These are phyloP conservation scores for Trichopoda pennipes DNA, from an alignment of 2,888 invertebrate species.

Conservation along the genomic window DNA sequence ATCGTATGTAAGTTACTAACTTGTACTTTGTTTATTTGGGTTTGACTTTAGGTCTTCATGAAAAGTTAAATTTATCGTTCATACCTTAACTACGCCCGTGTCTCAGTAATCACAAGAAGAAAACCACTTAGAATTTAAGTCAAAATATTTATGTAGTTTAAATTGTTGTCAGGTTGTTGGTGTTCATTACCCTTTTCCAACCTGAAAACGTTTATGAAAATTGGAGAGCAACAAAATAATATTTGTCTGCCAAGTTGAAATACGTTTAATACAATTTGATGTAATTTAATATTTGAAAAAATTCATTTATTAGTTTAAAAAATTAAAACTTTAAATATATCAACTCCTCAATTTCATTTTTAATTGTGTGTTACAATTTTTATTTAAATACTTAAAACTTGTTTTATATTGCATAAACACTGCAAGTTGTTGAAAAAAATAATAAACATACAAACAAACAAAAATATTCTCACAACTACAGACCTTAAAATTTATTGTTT, in stretches of 20 bases:
- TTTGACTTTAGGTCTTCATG: slow-evolving; percentile 61
- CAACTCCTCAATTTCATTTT: too few species aligned
- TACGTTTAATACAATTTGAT: slow-evolving; percentile 14
- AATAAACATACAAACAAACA: slow-evolving; percentile 28
- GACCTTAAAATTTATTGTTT: slow-evolving; percentile 10
- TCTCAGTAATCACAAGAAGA: slow-evolving; percentile 1
- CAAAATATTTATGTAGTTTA: slow-evolving; percentile 50
- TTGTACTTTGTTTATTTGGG: slow-evolving; percentile 23
- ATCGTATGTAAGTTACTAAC: not conserved
- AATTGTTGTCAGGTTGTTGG: not conserved
- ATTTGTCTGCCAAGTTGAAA: too few species aligned
- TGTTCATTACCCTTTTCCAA: slow-evolving; percentile 28
- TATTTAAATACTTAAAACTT: too few species aligned
- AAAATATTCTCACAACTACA: slow-evolving; percentile 25
- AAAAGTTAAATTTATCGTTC: slow-evolving; percentile 42
- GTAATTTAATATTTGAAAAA: slow-evolving; percentile 1
- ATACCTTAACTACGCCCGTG: slow-evolving; percentile 51
- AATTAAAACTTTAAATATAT: too few species aligned
- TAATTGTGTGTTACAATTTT: too few species aligned
- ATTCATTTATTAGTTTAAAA: too few species aligned
- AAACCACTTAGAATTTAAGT: slow-evolving; percentile 20
- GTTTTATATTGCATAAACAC: too few species aligned
- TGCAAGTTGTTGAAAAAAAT: slow-evolving; percentile 4
- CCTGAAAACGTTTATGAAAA: slow-evolving; percentile 32
- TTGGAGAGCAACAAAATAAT: slow-evolving; percentile 51